Evolutionary conservation across 2,888 invertebrate species (phyloP).

Genomic region (Macropis europaea): DNA sequence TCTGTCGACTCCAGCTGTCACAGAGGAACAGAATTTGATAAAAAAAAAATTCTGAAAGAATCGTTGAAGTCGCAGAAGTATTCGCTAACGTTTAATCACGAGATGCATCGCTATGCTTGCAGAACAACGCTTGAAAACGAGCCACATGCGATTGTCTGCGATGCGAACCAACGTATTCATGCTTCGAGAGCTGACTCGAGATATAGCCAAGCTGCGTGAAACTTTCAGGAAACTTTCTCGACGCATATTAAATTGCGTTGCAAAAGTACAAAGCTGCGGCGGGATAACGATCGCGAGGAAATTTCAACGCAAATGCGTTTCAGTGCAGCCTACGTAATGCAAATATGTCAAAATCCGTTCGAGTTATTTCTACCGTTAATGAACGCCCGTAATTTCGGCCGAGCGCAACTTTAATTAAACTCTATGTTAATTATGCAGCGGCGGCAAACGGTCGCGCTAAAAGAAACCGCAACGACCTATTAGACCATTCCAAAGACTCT

Average conservation of each 20-base stretch:
- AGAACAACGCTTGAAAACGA: constrained; percentile 5
- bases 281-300: not conserved
- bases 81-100: not conserved
- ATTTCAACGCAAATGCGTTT: not conserved
- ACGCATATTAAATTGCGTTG: not conserved
- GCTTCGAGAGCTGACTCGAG: constrained; percentile 8
- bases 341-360: not conserved
- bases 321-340: not conserved
- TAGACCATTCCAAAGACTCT: constrained; percentile 19
- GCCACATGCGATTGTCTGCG: constrained; percentile 24
- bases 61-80: no score
- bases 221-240: not conserved
- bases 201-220: constrained; percentile 17
- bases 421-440: constrained; percentile 12
- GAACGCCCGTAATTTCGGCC: no score
- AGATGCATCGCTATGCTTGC: constrained; percentile 15
- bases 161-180: constrained; percentile 16
- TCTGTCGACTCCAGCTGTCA: constrained; percentile 74
- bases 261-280: not conserved
- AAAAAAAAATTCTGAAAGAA: not conserved
- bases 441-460: constrained; percentile 17
- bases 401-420: constrained; percentile 5
- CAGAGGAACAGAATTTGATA: not conserved
- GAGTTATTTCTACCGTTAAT: not conserved
- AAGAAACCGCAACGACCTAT: not conserved